Base-by-base conservation (phyloP, 30 jellyfish, hydroid and myxozoan genomes). In the Phacellophora camtschatica region DNA sequence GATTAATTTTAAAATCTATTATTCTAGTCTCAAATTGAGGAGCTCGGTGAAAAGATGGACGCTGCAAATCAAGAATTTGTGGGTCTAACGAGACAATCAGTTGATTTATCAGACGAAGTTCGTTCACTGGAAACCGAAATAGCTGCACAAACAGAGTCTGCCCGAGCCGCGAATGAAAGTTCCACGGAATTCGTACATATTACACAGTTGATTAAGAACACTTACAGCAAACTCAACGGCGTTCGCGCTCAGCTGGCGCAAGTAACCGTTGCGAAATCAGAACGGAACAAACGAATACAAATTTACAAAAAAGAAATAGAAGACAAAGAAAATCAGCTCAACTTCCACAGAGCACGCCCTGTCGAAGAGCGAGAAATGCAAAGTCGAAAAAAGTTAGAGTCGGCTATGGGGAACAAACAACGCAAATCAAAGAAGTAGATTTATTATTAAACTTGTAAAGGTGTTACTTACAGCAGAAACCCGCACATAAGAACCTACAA, bases 241-340 rank as follows among this genome's bases (percentile, higher is more conserved):
- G 95, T 87, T 19, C 88, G 98, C 19, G 85, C 98, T 7, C 96
- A 90, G 67, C 81, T 90, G 5, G 92, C 98, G 1, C 96, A 81
- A 37, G 84, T 80, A 13, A 69, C 88, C 5, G 86, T 90, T 15
- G 95, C 98, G 16, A 90, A 83, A 39, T 70, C 94, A 18, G 98
- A 90, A 51, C 54, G 89, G 20, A 74, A 66, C 29, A 85, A 84
- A 49, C 53, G 96, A 32, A 59, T 90, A 54, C 88, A 77, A 51
- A 61, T 78, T 20, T 83, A 63, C 59, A 62, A 50, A 42, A 83
- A 90, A 66, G 95, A 90, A 55, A 37, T 90, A 1, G 89, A 90
- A 12, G 95, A 84, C 25, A 83, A 77, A 42, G 71, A 68, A 62
- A 58, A 27, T 20, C 86, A 76, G 77, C 87, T 90, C 29, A 73